A percentile compares a stretch with the other conserved stretches of the same genome.
Evolutionary conservation across 2,888 invertebrate species (phyloP).

Genomic region (Helobdella robusta): DNA sequence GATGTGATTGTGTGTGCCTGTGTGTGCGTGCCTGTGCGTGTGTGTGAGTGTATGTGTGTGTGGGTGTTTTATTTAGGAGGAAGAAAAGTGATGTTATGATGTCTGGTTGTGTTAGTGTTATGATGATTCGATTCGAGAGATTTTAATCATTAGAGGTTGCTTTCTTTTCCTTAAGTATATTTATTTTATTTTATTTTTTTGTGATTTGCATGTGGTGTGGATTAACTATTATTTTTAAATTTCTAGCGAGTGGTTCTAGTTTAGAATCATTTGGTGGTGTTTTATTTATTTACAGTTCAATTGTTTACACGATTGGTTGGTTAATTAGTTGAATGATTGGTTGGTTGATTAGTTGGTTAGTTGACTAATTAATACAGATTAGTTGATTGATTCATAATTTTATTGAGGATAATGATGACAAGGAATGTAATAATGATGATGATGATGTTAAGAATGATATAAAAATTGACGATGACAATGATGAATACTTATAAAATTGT

Average conservation of each 20-base stretch:
- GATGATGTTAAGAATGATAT: constrained; percentile 11
- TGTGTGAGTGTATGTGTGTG: constrained; percentile 13
- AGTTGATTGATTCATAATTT: background rate
- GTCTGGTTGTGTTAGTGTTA: constrained; percentile 10
- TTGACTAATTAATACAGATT: background rate
- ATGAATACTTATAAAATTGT: no score
- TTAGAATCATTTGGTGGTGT: no score
- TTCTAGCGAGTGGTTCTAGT: no score
- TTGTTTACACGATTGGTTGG: no score
- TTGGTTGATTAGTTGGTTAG: no score
- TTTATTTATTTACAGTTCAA: no score
- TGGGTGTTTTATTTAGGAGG: constrained; percentile 9
- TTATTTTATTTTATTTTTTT: background rate
- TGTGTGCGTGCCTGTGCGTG: background rate
- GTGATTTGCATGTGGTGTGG: background rate
- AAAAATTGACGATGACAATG: background rate
- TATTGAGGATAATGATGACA: constrained; percentile 14
- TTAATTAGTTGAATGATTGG: no score
- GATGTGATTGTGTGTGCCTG: background rate
- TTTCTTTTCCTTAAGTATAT: background rate
- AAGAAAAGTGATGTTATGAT: background rate
- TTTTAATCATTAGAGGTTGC: background rate
- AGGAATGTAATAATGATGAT: constrained; percentile 19
- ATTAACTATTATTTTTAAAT: background rate
- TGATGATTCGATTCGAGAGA: background rate